phyloP scores from a whole-genome alignment of 2,113 vertebrate species.

The Maccullochella peelii region DNA sequence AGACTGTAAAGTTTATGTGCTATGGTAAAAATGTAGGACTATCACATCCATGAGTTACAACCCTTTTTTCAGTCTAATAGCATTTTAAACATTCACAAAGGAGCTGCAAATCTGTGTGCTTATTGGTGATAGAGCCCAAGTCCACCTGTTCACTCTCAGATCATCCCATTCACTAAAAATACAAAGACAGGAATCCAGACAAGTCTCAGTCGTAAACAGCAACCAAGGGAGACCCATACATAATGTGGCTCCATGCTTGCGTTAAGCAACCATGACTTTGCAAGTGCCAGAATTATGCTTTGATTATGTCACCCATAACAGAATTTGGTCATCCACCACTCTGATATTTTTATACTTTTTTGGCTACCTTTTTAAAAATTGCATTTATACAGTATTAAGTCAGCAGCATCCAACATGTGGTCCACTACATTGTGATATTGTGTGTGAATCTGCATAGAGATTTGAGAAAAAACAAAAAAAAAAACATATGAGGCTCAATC shows the following conservation, averaged over 20 bases:
- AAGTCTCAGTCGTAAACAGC: slow-evolving; percentile 69
- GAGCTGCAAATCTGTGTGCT: slow-evolving; percentile 43
- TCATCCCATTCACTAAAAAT: slow-evolving; percentile 74
- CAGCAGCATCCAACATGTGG: background rate
- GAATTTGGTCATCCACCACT: background rate
- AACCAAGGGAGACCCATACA: slow-evolving; percentile 29
- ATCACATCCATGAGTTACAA: background rate
- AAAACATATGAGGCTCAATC: slow-evolving; percentile 10
- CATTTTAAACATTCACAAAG: slow-evolving; percentile 52
- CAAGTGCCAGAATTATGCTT: slow-evolving; percentile 38
- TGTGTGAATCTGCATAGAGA: slow-evolving; percentile 15
- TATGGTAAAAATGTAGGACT: slow-evolving; percentile 1
- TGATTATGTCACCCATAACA: background rate
- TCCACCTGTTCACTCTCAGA: slow-evolving; percentile 75
- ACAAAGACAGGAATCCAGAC: slow-evolving; percentile 69
- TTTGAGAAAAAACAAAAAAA: background rate
- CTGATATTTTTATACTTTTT: background rate
- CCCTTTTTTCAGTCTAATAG: slow-evolving; percentile 28
- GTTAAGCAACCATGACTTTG: slow-evolving; percentile 50
- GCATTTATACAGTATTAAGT: background rate
- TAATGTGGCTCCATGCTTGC: slow-evolving; percentile 28
- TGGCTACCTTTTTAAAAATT: background rate
- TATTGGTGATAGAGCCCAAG: slow-evolving; percentile 34
- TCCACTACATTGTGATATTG: background rate
- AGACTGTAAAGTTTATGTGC: slow-evolving; percentile 19